Evolutionary conservation across 1,140 invertebrate genomes (phyloP), one percentile per base, ranked within the genome.

Genomic region (Aradophagus sp.): DNA sequence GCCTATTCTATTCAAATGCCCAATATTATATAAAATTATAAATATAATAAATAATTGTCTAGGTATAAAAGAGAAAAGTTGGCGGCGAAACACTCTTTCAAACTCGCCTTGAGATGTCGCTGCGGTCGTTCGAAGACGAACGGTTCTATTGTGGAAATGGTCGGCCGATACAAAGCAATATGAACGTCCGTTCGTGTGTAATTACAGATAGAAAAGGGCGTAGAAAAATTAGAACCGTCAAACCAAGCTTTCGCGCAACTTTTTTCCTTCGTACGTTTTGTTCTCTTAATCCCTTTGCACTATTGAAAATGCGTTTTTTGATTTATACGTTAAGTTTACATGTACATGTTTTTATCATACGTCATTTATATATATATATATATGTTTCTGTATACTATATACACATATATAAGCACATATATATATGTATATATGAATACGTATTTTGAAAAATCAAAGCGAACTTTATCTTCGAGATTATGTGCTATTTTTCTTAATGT

Each of bases 1-100:
- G 67, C 76, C 76, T 80, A 78, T 75, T 74, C 76, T 75, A 80
- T 77, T 53, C 73, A 73, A 81, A 81, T 81, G 79, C 77, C 78
- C 79, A 73, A 71, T 78, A 77, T 77, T 69, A 73, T 79, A 79
- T 80, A 80, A 81, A 79, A 79, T 80, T 80, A 80, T 75, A 80
- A 79, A 81, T 80, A 79, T 77, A 77, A 80, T 80, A 81, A 81
- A 80, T 79, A 80, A 80, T 77, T 65, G 39, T 55, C 74, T 67
- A 65, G 48, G 59, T 71, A 66, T 68, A 52, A 72, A 61, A 72
- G 68, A 65, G 5, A 66, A 74, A 65, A 71, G 56, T 62, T 59
- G 44, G 55, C 53, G 38, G 26, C 5, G 41, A 20, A 53, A 59
- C 26, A 31, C 45, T 65, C 55, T 12, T 45, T 52, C 35, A 26